Evolutionary conservation across 2,888 invertebrate genomes (phyloP), one percentile per base, ranked within the genome.

Genomic region (Mactromeris polynyma): DNA sequence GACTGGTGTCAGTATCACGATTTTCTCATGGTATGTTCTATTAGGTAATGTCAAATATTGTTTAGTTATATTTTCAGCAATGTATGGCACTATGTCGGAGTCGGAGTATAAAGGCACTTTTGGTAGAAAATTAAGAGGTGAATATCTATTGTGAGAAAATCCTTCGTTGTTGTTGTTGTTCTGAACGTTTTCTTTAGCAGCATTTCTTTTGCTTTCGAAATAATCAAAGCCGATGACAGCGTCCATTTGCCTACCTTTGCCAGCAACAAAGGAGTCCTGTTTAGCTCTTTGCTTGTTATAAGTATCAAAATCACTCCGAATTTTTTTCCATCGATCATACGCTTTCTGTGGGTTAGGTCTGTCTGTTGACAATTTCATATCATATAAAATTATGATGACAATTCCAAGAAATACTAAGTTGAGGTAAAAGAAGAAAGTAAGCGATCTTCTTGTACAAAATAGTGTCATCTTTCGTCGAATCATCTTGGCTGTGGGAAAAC

Each of bases 1-100:
- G 26, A 96, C 90, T 0, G 96, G 96, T 26, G 96, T 95, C 46
- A 96, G 90, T 38, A 96, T 96, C 9, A 95, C 89, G 17, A 96
- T 91, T 38, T 91, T 92, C 26, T 94, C 88, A 9, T 80, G 88
- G 79, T 94, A 93, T 14, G 79, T 84, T 21, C 83, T 26, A 17
- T 33, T 33, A 31, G 93, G 88, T n/a, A 94, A 85, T 14, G 82
- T 85, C 31, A 93, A 81, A 88, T 89, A 91, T 42, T 89, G 81
- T 51, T 89, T 81, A 33, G 92, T 90, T 26, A 94, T 92, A 19
- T 83, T 85, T 11, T 85, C 84, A 14, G 89, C 82, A 33, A 95
- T 38, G 19, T 89, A 89, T 54, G 91, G 88, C 38, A 95, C 94
- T 21, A 92, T 81, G 78, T 95, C 95, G 19, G 91, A 90, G 3